Base-by-base conservation (phyloP, 2,888 invertebrate species). In the Trisateles emortualis region DNA sequence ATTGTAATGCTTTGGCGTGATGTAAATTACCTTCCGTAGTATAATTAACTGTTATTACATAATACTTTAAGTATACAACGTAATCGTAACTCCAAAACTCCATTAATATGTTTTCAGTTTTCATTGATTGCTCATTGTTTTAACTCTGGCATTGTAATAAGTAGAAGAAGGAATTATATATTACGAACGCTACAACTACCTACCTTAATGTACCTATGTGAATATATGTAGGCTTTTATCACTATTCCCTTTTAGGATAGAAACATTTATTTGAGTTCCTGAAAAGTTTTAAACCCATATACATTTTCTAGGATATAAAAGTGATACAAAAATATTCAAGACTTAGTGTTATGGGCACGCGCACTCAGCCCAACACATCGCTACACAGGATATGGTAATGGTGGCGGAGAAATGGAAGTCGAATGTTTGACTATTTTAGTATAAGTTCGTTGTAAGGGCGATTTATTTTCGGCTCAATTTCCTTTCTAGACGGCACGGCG, bases 401-500 rank as follows among this genome's bases (percentile, higher is more conserved):
- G 84, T 78, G 77, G 85, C 70, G 81, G 84, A 87, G 88, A 87
- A 88, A 87, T 87, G 84, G 86, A 82, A 86, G 84, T 79, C 84
- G 79, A 83, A 72, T 74, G 76, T 80, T 79, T 70, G 82, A 88
- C 90, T 92, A 92, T 92, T 91, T 92, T 88, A 84, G 91, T 88
- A 78, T 79, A 78, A 82, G 82, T 86, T 87, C 81, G 74, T 78
- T 77, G 86, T 85, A 88, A 88, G 88, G 86, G 88, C 85, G 88
- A 89, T 90, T 90, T 92, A 91, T 91, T 91, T 90, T 85, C 81
- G 87, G 88, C 80, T 80, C 86, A 86, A 88, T 90, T 91, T 92
- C 90, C 91, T 90, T 78, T 81, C 64, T 78, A 86, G 81, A 81
- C 79, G 75, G 66, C 64, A 72, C 68, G 71, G 71, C 72, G 68